Percentiles rank a stretch among this genome's conserved stretches.
These are phyloP conservation scores for Leuciscus idus DNA, from an alignment of 2,113 vertebrate genomes.

Conservation along the genomic window DNA sequence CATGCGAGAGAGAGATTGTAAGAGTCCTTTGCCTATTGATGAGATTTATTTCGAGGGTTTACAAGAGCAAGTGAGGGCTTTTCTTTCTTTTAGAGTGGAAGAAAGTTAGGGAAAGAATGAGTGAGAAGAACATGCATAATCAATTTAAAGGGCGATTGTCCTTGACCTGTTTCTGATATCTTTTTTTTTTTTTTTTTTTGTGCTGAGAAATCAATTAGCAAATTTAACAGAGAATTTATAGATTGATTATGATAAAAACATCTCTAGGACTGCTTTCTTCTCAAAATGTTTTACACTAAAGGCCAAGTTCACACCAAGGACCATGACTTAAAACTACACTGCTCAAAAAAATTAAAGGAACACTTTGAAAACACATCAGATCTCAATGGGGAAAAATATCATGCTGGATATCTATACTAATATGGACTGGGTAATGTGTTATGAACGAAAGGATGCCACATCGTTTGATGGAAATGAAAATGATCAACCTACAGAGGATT, in stretches of 20 bases:
- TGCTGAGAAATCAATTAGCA: neutral
- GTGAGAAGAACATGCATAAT: neutral
- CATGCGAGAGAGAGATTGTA: neutral
- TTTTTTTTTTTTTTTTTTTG: conserved; percentile 24
- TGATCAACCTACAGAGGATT: too few relatives aligned
- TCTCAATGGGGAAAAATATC: too few relatives aligned
- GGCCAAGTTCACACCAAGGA: too few relatives aligned
- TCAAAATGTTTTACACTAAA: too few relatives aligned
- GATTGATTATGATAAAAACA: neutral
- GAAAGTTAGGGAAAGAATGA: neutral
- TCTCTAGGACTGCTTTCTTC: too few relatives aligned
- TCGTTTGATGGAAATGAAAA: too few relatives aligned
- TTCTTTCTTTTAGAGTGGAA: neutral
- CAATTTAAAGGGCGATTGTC: conserved; percentile 22
- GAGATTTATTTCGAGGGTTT: neutral
- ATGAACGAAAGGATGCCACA: too few relatives aligned
- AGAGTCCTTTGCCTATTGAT: neutral
- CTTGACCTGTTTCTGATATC: conserved; percentile 5
- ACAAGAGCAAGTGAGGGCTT: neutral
- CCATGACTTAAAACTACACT: too few relatives aligned
- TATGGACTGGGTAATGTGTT: too few relatives aligned
- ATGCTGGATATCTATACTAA: too few relatives aligned
- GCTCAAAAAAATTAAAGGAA: too few relatives aligned
- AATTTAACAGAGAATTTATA: neutral
- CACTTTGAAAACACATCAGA: too few relatives aligned